phyloP scores from a whole-genome alignment of 2,888 invertebrate genomes.

The Saturnia pavonia region DNA sequence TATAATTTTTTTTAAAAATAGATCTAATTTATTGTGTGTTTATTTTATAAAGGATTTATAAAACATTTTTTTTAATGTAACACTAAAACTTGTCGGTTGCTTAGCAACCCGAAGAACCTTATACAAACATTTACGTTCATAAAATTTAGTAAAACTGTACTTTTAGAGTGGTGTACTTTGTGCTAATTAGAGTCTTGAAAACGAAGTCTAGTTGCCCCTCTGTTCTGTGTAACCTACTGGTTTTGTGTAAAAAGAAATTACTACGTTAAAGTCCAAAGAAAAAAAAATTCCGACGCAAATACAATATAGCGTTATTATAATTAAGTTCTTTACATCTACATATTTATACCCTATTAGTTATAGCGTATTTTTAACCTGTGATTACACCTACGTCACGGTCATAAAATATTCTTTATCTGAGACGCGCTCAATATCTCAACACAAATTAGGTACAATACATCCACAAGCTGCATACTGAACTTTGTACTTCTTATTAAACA shows the following conservation, averaged over 20 bases:
- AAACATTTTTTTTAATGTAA: neutral
- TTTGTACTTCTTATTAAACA: neutral
- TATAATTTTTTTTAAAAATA: too few relatives aligned
- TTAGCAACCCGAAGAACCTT: slow-evolving; percentile 35
- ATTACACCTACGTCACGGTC: neutral
- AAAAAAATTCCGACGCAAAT: neutral
- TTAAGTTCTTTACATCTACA: too few relatives aligned
- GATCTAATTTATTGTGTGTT: too few relatives aligned
- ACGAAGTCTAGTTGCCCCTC: neutral
- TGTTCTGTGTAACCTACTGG: neutral
- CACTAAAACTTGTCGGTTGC: slow-evolving; percentile 31
- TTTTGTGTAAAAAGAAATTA: neutral
- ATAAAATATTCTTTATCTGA: neutral
- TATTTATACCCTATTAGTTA: neutral
- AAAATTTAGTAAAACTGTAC: neutral
- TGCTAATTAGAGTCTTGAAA: neutral
- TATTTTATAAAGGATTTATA: too few relatives aligned
- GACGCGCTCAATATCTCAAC: neutral
- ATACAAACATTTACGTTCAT: neutral
- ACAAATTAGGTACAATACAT: neutral
- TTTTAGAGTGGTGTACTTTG: neutral
- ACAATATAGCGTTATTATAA: neutral
- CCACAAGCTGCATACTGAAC: neutral
- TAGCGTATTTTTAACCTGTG: neutral
- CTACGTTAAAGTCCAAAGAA: neutral